Percentiles rank a stretch among this genome's conserved stretches.
phyloP scores from a whole-genome alignment of 2,888 invertebrate genomes.

The Cephus spinipes region DNA sequence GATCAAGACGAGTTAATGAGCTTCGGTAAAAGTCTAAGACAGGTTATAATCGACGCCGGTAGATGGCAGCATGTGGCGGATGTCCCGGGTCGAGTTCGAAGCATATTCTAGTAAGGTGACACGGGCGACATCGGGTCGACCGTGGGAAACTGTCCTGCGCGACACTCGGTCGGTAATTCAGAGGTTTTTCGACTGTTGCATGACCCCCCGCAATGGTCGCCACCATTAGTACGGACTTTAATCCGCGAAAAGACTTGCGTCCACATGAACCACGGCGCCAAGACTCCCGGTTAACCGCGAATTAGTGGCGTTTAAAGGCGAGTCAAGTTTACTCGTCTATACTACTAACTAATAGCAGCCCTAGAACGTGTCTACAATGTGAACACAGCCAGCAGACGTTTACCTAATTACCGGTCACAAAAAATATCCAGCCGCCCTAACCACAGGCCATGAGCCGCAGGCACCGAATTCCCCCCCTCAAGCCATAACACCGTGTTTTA shows the following conservation, averaged over 20 bases:
- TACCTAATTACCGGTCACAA: slow-evolving; percentile 67
- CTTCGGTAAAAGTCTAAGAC: not conserved
- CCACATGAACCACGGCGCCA: slow-evolving; percentile 16
- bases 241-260: not conserved
- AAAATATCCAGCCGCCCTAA: slow-evolving; percentile 67
- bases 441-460: slow-evolving; percentile 63
- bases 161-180: slow-evolving; percentile 39
- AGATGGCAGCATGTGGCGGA: slow-evolving; percentile 63
- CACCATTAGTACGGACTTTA: not conserved
- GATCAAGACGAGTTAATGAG: not conserved
- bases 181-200: not conserved
- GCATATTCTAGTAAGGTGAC: slow-evolving; percentile 24
- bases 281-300: slow-evolving; percentile 50
- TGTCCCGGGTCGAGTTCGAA: slow-evolving; percentile 14
- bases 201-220: not conserved
- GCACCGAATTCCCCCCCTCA: slow-evolving; percentile 27
- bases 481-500: slow-evolving; percentile 25
- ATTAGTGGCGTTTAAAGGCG: slow-evolving; percentile 58
- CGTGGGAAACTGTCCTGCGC: slow-evolving; percentile 25
- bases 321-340: slow-evolving; percentile 43
- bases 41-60: not conserved
- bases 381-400: slow-evolving; percentile 60
- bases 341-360: slow-evolving; percentile 64
- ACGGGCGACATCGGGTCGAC: slow-evolving; percentile 32
- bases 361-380: slow-evolving; percentile 60